Evolutionary conservation across 2,888 invertebrate genomes (phyloP), one percentile per base, ranked within the genome.

Genomic region (Thelaira solivaga): DNA sequence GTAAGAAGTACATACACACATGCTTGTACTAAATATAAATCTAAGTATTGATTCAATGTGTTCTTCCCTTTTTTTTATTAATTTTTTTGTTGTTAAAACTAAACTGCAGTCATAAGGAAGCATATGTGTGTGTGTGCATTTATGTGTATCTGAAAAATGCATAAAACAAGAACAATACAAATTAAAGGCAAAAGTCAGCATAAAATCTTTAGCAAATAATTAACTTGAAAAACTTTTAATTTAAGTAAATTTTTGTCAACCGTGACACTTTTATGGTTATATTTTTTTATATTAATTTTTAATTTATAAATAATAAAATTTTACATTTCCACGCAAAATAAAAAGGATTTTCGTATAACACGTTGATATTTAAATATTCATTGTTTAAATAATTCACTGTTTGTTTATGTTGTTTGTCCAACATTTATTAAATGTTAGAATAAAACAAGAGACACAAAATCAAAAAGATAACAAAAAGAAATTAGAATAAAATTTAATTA

Each of bases 281-380:
- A n/a, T n/a, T n/a, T n/a, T n/a, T n/a, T n/a, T n/a, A n/a, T n/a
- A n/a, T n/a, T n/a, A n/a, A n/a, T n/a, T n/a, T n/a, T n/a, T n/a
- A n/a, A n/a, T n/a, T n/a, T n/a, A n/a, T n/a, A n/a, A n/a, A n/a
- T 16, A 29, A 36, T 2, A n/a, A n/a, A 13, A 36, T 26, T 26
- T 26, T 4, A 36, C n/a, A 47, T 22, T 61, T 61, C 43, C 16
- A 36, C 26, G 18, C 34, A 8, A 20, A 57, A 69, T 41, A 8
- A 43, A 53, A 29, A n/a, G 45, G 47, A 34, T 16, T 7, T 55
- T 61, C 11, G 47, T 53, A 43, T 41, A 59, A 53, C 36, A 62
- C 47, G 29, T 47, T 68, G 43, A n/a, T n/a, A n/a, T n/a, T 43
- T 39, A 57, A 49, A 62, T 62, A 41, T 61, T 51, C 22, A 59